Evolutionary conservation across 2,113 vertebrate species (phyloP).

Genomic region (Ageneiosus marmoratus): DNA sequence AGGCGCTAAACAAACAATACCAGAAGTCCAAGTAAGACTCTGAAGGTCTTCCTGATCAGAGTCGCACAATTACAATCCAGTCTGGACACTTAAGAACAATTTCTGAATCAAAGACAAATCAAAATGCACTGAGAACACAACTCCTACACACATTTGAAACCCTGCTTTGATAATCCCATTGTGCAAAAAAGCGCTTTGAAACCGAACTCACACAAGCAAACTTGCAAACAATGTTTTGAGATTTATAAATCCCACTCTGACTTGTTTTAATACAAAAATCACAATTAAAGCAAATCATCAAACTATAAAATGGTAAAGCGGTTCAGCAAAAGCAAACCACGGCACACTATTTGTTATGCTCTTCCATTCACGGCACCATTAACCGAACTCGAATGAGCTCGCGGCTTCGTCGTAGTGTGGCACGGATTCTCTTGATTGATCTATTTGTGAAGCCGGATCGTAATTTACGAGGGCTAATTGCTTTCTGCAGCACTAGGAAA

Average conservation of each 20-base stretch:
- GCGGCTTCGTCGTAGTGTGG: conserved; percentile 43
- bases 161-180: too few species aligned
- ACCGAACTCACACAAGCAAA: conserved; percentile 26
- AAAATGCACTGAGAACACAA: not conserved
- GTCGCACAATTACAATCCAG: conserved; percentile 34
- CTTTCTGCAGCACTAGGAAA: conserved; percentile 50
- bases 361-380: conserved; percentile 40
- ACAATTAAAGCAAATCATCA: conserved; percentile 49
- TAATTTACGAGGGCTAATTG: conserved; percentile 57
- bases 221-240: not conserved
- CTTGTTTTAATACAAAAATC: conserved; percentile 41
- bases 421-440: conserved; percentile 51
- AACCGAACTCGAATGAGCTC: conserved; percentile 45
- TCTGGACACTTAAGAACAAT: conserved; percentile 55
- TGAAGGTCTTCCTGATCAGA: conserved; percentile 50
- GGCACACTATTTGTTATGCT: conserved; percentile 42
- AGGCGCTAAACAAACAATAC: conserved; percentile 65
- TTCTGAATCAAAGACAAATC: conserved; percentile 49
- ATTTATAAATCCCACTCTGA: conserved; percentile 26
- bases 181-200: not conserved
- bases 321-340: conserved; percentile 34
- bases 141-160: too few species aligned
- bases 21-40: conserved; percentile 54
- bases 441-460: conserved; percentile 54
- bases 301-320: conserved; percentile 41